Conservation (phyloP, 64 coral and sea anemone genomes). For the Acropora yongei region DNA sequence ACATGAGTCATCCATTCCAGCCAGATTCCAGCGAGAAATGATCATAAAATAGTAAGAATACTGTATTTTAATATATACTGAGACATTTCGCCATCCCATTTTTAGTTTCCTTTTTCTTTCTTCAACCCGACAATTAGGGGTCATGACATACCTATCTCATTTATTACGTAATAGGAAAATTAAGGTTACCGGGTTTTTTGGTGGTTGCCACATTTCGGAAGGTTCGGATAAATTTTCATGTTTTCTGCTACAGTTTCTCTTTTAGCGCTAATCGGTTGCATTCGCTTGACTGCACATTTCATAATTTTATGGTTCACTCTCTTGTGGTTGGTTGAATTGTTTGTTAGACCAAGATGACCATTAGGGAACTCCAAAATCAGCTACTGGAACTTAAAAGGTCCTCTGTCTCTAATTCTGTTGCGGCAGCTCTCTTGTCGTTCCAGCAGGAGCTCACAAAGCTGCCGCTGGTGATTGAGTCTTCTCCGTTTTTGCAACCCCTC, state of each 20-base stretch:
- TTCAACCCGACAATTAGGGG: not conserved
- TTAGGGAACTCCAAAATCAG: not conserved
- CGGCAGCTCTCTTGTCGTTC: not conserved
- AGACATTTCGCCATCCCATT: not conserved
- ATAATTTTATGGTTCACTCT: not conserved
- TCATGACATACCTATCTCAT: not conserved
- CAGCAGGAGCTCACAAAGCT: not conserved
- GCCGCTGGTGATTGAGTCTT: not conserved
- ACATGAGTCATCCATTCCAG: too few relatives aligned
- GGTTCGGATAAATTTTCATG: too few relatives aligned
- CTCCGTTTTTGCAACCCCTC: conserved; percentile 18
- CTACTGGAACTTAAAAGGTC: not conserved
- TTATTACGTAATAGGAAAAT: not conserved
- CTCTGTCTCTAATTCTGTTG: not conserved
- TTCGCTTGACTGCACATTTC: not conserved
- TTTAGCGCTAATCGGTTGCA: conserved; percentile 4
- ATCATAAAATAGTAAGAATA: too few relatives aligned
- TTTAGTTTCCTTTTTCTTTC: not conserved
- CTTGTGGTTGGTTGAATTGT: not conserved
- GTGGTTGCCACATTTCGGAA: too few relatives aligned
- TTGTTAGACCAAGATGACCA: not conserved
- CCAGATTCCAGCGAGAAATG: too few relatives aligned
- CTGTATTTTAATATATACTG: too few relatives aligned
- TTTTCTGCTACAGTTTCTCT: not conserved
- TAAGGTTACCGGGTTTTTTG: not conserved